These are phyloP conservation scores for Drosophila baimaii DNA, from an alignment of 1,140 invertebrate genomes.

Conservation along the genomic window DNA sequence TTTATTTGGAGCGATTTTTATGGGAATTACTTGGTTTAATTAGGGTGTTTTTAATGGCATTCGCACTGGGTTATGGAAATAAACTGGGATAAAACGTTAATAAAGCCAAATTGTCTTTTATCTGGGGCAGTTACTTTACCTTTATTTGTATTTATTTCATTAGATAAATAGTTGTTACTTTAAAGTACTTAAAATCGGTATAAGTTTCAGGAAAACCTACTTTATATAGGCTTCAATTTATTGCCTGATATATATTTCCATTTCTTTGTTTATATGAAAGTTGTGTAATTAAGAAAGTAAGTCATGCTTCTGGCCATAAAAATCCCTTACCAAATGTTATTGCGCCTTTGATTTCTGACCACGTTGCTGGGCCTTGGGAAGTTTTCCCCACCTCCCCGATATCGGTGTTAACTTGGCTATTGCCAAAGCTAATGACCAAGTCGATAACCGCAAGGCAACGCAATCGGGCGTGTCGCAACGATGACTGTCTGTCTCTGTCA, in stretches of 20 bases:
- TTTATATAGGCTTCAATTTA: no score
- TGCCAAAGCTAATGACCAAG: slow-evolving; percentile 62
- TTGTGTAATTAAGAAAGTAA: slow-evolving; percentile 25
- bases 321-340: slow-evolving; percentile 10
- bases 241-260: neutral
- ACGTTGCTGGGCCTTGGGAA: slow-evolving; percentile 24
- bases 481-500: slow-evolving; percentile 57
- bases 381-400: slow-evolving; percentile 1
- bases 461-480: slow-evolving; percentile 69
- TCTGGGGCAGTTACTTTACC: neutral
- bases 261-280: no score
- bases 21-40: slow-evolving; percentile 39
- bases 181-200: neutral
- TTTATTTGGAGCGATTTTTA: slow-evolving; percentile 41
- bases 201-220: no score
- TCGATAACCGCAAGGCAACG: slow-evolving; percentile 56
- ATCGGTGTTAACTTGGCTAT: slow-evolving; percentile 45
- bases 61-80: slow-evolving; percentile 10
- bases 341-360: slow-evolving; percentile 34
- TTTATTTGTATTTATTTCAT: neutral
- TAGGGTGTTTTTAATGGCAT: slow-evolving; percentile 16
- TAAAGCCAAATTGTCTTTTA: neutral
- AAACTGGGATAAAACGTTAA: slow-evolving; percentile 1
- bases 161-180: neutral
- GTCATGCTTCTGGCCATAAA: neutral